phyloP scores from a whole-genome alignment of 2,888 invertebrate genomes.

The Drosophila sordidapex region DNA sequence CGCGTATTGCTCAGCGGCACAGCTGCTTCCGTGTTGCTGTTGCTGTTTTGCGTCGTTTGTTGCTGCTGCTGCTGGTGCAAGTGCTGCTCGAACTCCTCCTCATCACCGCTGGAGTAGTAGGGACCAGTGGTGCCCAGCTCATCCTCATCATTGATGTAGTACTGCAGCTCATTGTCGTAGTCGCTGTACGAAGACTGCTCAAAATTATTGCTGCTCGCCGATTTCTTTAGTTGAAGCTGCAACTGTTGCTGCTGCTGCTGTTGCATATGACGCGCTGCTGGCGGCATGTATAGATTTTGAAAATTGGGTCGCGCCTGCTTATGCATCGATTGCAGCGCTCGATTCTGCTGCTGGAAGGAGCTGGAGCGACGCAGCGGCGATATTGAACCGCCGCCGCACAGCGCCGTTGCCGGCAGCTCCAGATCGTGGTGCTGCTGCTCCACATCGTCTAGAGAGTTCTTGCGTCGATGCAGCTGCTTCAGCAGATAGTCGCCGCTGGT shows the following conservation, averaged over 20 bases:
- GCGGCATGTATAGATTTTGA: conserved; percentile 83
- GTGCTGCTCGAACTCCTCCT: conserved; percentile 72
- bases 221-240: conserved; percentile 81
- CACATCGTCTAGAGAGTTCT: conserved; percentile 84
- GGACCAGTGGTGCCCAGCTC: conserved; percentile 81
- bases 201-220: conserved; percentile 85
- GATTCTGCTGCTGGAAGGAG: conserved; percentile 86
- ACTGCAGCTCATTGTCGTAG: conserved; percentile 84
- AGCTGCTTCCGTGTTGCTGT: conserved; percentile 14
- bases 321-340: conserved; percentile 46
- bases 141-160: conserved; percentile 85
- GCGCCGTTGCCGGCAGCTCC: conserved; percentile 30
- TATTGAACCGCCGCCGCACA: conserved; percentile 48
- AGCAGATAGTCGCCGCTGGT: conserved; percentile 82
- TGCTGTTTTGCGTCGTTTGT: background rate
- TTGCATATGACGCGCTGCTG: conserved; percentile 78
- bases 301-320: conserved; percentile 78
- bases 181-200: conserved; percentile 81
- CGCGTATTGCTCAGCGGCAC: conserved; percentile 86
- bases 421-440: conserved; percentile 37
- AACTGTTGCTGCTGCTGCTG: conserved; percentile 39
- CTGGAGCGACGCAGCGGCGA: conserved; percentile 89
- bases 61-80: background rate
- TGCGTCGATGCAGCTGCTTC: conserved; percentile 82
- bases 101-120: conserved; percentile 82